Conservation (phyloP, 2,888 invertebrate species). For the Acanthosoma haemorrhoidale region DNA sequence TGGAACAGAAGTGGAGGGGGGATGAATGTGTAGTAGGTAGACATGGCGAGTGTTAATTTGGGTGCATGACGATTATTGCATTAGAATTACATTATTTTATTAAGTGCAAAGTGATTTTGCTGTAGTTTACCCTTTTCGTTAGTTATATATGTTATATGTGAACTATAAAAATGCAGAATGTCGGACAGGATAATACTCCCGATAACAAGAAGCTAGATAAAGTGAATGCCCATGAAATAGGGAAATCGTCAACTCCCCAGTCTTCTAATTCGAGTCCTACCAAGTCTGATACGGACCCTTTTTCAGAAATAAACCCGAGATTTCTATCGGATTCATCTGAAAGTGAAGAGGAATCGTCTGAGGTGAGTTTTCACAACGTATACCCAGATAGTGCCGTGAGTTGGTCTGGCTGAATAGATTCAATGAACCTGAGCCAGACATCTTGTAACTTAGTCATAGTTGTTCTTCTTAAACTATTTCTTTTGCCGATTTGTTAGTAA, state of each 20-base stretch:
- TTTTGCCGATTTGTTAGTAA: not conserved
- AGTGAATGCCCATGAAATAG: constrained; percentile 58
- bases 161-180: constrained; percentile 88
- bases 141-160: constrained; percentile 46
- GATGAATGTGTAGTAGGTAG: constrained; percentile 39
- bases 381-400: constrained; percentile 27
- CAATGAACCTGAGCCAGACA: constrained; percentile 31
- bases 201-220: constrained; percentile 77
- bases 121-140: constrained; percentile 38
- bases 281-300: constrained; percentile 81
- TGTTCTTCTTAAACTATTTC: not conserved
- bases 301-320: constrained; percentile 76
- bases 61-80: constrained; percentile 49
- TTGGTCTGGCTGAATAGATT: constrained; percentile 30
- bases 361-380: constrained; percentile 59
- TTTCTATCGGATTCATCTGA: constrained; percentile 91
- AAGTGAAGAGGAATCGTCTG: constrained; percentile 93
- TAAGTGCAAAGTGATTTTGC: constrained; percentile 34
- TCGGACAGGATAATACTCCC: constrained; percentile 67
- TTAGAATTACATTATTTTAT: constrained; percentile 41
- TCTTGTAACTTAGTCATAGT: constrained; percentile 31
- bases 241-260: constrained; percentile 66
- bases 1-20: constrained; percentile 31
- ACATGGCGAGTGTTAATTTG: constrained; percentile 43
- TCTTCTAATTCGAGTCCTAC: constrained; percentile 76